These are phyloP conservation scores for Hypolimnas misippus DNA, from an alignment of 2,888 invertebrate genomes.

Conservation along the genomic window DNA sequence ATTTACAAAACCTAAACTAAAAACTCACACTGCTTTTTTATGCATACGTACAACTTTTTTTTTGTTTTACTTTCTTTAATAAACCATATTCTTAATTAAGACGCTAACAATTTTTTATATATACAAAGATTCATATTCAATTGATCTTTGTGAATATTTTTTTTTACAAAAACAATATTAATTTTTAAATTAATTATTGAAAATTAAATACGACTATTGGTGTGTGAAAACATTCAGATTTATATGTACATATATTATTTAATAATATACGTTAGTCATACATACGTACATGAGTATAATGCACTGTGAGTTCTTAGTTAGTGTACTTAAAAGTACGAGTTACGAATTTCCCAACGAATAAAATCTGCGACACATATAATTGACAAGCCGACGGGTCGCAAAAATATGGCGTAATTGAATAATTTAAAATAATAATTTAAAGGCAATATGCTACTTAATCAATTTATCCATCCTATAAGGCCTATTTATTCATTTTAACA, in stretches of 20 bases:
- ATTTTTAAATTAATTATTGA: too few species aligned
- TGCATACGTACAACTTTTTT: not conserved
- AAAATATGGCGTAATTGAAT: not conserved
- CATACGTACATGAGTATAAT: not conserved
- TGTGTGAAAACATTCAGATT: too few species aligned
- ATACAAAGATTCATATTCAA: too few species aligned
- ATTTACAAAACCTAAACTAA: conserved; percentile 58
- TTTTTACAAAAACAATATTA: too few species aligned
- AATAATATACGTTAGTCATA: too few species aligned
- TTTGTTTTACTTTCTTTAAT: not conserved
- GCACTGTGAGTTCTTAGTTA: not conserved
- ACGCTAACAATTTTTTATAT: too few species aligned
- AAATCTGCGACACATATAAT: conserved; percentile 19
- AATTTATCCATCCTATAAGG: too few species aligned
- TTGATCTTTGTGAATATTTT: too few species aligned
- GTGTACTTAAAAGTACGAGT: not conserved
- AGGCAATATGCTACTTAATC: not conserved
- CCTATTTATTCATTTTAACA: too few species aligned
- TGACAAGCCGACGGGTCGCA: conserved; percentile 27
- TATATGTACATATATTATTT: too few species aligned
- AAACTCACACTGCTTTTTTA: not conserved
- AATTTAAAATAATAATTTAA: not conserved
- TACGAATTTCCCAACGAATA: not conserved
- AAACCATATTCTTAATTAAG: too few species aligned
- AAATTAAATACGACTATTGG: too few species aligned